Percentiles rank a stretch among this genome's conserved stretches.
These are phyloP conservation scores for Cichlasoma orientale DNA, from an alignment of 2,797 vertebrate genomes.

Conservation along the genomic window DNA sequence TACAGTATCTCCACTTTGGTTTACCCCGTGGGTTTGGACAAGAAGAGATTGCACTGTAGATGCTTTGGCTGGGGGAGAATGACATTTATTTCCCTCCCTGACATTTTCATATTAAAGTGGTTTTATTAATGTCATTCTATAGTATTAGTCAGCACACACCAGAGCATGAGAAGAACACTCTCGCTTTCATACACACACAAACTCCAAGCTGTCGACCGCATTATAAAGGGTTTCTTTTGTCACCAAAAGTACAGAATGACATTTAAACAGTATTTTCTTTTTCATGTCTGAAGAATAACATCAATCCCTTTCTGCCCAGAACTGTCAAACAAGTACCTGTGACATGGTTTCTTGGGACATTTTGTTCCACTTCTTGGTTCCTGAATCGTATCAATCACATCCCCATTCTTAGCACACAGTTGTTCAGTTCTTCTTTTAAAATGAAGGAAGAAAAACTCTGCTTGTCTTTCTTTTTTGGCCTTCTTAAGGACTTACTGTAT, in stretches of 20 bases:
- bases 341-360: neutral
- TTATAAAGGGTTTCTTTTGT: neutral
- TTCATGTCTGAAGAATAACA: neutral
- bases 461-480: neutral
- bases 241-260: neutral
- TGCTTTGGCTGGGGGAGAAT: neutral
- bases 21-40: neutral
- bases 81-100: neutral
- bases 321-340: neutral
- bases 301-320: neutral
- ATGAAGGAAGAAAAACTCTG: constrained; percentile 39
- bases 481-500: neutral
- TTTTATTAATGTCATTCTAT: neutral
- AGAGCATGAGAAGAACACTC: neutral
- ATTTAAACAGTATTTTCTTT: neutral
- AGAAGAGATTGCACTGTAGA: neutral
- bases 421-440: constrained; percentile 49
- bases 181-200: neutral
- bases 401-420: constrained; percentile 39
- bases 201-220: neutral
- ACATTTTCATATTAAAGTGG: neutral
- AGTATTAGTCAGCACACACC: neutral
- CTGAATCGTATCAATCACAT: constrained; percentile 68
- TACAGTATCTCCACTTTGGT: constrained; percentile 6
- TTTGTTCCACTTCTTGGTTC: constrained; percentile 48